phyloP scores from a whole-genome alignment of 1,140 invertebrate species.

The Aphelenchoides fujianensis region DNA sequence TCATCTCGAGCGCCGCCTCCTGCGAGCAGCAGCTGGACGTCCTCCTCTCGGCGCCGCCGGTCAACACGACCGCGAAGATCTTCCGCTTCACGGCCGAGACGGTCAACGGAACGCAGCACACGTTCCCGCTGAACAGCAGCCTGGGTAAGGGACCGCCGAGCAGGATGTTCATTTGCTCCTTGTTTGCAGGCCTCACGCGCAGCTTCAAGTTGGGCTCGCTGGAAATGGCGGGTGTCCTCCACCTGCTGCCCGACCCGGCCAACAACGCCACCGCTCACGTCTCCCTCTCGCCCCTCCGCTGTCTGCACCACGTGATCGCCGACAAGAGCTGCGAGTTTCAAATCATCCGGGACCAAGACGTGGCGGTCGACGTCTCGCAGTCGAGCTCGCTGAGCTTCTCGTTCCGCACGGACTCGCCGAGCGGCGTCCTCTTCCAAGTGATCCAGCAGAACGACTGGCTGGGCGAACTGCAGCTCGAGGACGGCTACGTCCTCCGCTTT shows the following conservation, averaged over 20 bases:
- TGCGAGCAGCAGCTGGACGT: neutral
- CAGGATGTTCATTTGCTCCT: neutral
- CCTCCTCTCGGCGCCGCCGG: neutral
- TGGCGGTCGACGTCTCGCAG: neutral
- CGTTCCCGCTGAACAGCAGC: neutral
- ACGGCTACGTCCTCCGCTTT: neutral
- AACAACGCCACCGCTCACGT: neutral
- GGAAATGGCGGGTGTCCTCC: neutral
- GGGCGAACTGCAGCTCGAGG: neutral
- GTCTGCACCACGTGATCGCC: neutral
- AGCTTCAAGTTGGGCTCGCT: neutral
- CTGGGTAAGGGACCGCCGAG: neutral
- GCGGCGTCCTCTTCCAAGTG: neutral
- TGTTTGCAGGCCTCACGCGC: neutral
- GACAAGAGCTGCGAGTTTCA: neutral
- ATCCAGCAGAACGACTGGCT: neutral
- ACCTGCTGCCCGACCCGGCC: neutral
- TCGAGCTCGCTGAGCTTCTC: neutral
- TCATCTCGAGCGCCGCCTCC: neutral
- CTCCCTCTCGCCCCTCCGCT: neutral
- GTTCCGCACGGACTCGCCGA: constrained; percentile 1
- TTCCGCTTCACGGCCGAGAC: neutral
- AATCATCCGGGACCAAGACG: neutral
- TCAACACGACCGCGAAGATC: neutral
- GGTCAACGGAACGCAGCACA: neutral